phyloP scores from a whole-genome alignment of 2,113 vertebrate species.

The Caracal caracal region DNA sequence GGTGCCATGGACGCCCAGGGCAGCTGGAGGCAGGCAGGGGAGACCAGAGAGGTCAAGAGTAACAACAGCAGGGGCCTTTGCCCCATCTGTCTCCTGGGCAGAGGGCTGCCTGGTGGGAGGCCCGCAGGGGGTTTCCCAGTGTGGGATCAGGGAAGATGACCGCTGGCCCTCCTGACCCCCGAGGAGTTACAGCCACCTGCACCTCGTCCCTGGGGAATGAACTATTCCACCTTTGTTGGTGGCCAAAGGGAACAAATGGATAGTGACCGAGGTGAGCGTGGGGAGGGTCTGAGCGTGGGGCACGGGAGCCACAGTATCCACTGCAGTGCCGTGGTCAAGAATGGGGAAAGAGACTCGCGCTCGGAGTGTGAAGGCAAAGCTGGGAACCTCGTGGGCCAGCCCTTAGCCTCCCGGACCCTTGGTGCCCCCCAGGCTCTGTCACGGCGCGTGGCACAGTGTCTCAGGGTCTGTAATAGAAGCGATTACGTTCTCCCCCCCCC shows the following conservation, averaged over 20 bases:
- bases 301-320: fast-evolving
- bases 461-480: fast-evolving
- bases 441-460: fast-evolving
- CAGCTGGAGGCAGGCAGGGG: not conserved
- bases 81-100: fast-evolving
- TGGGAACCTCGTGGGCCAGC: not conserved
- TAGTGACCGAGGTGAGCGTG: not conserved
- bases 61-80: fast-evolving
- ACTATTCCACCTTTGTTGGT: no score
- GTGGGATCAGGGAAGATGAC: not conserved
- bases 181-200: not conserved
- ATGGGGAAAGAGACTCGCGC: fast-evolving
- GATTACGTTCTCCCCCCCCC: fast-evolving
- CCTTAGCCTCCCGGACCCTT: fast-evolving
- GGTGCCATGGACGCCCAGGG: not conserved
- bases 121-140: not conserved
- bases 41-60: not conserved
- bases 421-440: fast-evolving
- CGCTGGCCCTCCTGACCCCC: fast-evolving
- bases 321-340: fast-evolving
- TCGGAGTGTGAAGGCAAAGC: not conserved
- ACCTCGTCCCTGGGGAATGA: not conserved
- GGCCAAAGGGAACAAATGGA: not conserved
- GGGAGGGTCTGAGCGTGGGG: not conserved
- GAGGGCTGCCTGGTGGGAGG: not conserved